These are phyloP conservation scores for Melanotaenia duboulayi DNA, from an alignment of 2,113 vertebrate genomes.

Conservation along the genomic window DNA sequence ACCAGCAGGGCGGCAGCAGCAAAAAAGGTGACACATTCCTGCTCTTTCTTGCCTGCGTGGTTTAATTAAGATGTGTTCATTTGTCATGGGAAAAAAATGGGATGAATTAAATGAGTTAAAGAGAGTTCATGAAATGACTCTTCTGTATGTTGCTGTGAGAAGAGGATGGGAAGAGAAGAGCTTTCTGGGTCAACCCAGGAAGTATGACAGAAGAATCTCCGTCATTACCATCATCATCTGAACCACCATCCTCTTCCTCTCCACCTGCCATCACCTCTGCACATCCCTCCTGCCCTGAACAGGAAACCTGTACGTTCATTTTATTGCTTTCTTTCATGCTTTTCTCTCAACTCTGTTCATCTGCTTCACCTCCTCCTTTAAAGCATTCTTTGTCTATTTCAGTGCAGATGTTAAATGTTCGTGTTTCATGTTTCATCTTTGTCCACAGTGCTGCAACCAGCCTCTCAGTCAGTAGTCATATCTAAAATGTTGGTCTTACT, in stretches of 20 bases:
- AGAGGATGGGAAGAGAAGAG: constrained; percentile 87
- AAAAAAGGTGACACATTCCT: constrained; percentile 88
- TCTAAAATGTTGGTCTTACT: constrained; percentile 26
- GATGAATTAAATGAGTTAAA: too few species aligned
- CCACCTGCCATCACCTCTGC: constrained; percentile 77
- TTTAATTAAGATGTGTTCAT: not conserved
- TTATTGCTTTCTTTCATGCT: not conserved
- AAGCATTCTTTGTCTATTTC: not conserved
- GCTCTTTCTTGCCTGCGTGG: not conserved
- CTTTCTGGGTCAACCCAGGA: constrained; percentile 96
- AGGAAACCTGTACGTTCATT: constrained; percentile 69
- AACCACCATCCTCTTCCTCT: constrained; percentile 67
- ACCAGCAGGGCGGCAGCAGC: constrained; percentile 81
- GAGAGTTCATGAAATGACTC: not conserved
- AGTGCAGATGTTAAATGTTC: not conserved
- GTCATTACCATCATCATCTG: constrained; percentile 71
- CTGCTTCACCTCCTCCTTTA: not conserved
- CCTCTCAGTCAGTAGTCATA: not conserved
- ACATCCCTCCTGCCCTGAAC: constrained; percentile 82
- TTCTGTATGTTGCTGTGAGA: constrained; percentile 77
- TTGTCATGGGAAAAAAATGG: not conserved
- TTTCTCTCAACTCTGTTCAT: not conserved
- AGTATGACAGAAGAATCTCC: constrained; percentile 62
- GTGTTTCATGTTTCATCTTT: constrained; percentile 8
- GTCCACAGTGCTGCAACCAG: constrained; percentile 1